A percentile compares a stretch with the other conserved stretches of the same genome.
Evolutionary conservation across 2,888 invertebrate genomes (phyloP).

Genomic region (Cantharis lateralis): DNA sequence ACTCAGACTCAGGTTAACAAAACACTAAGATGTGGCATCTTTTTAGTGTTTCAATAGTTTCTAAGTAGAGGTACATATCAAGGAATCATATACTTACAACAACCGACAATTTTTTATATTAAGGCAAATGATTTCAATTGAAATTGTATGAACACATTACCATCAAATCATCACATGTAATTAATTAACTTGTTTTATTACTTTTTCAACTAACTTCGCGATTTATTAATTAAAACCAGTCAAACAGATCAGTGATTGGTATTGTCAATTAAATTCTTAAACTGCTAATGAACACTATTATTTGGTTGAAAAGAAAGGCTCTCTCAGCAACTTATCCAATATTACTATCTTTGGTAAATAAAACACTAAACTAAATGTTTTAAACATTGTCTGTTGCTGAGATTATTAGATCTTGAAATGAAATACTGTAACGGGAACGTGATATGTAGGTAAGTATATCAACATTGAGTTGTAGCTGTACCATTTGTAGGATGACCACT

Average conservation of each 20-base stretch:
- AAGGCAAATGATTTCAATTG: conserved; percentile 41
- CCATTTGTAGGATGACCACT: conserved; percentile 50
- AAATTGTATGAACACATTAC: conserved; percentile 16
- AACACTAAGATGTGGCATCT: conserved; percentile 23
- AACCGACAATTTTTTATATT: conserved; percentile 41
- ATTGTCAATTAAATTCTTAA: conserved; percentile 26
- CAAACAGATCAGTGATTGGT: conserved; percentile 19
- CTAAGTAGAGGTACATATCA: neutral
- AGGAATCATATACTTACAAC: conserved; percentile 24
- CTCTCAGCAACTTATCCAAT: conserved; percentile 38
- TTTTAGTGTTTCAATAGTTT: neutral
- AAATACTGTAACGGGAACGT: conserved; percentile 30
- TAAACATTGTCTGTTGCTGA: conserved; percentile 30
- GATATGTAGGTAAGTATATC: conserved; percentile 30
- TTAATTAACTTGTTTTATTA: neutral
- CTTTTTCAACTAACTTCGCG: neutral
- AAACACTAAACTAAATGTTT: conserved; percentile 39
- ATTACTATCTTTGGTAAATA: conserved; percentile 56
- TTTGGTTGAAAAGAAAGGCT: conserved; percentile 32
- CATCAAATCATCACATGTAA: conserved; percentile 26
- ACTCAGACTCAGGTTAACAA: conserved; percentile 50
- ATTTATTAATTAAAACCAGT: conserved; percentile 6
- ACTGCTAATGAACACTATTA: conserved; percentile 44
- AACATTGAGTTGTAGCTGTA: conserved; percentile 51
- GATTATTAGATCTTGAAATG: conserved; percentile 41